Conservation (phyloP, 2,797 vertebrate genomes). For the Pseudomugil tenellus region DNA sequence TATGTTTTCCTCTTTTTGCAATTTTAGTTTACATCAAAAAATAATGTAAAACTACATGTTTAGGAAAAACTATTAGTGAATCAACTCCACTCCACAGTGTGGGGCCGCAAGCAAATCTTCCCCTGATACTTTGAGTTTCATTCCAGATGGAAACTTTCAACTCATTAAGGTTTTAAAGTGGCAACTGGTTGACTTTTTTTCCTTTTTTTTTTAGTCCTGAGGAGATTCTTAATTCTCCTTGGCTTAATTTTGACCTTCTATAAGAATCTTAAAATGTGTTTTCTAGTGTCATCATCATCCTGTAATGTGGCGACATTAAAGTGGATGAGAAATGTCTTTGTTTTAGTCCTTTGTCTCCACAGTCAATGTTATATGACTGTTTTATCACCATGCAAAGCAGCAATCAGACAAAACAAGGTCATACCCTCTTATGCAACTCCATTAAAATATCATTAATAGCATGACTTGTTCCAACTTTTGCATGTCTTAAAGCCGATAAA, state of each 20-base stretch:
- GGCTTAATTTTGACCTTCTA: constrained; percentile 31
- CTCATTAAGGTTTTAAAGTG: not conserved
- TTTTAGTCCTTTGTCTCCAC: constrained; percentile 47
- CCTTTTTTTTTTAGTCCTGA: too few relatives aligned
- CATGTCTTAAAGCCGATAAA: too few relatives aligned
- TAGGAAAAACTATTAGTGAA: too few relatives aligned
- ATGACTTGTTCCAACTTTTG: not conserved
- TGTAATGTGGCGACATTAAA: constrained; percentile 51
- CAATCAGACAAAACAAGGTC: constrained; percentile 30
- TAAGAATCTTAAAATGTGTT: constrained; percentile 53
- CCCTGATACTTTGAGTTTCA: not conserved
- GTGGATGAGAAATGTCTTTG: constrained; percentile 41
- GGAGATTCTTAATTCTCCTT: not conserved
- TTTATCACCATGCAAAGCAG: constrained; percentile 42
- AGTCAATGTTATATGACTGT: constrained; percentile 23
- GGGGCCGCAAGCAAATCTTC: not conserved
- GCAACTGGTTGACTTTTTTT: too few relatives aligned
- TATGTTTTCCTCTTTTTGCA: not conserved
- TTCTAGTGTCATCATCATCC: constrained; percentile 43
- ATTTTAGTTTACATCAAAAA: not conserved
- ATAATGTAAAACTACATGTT: not conserved
- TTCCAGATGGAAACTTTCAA: constrained; percentile 14
- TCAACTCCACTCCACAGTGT: not conserved
- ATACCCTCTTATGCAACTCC: not conserved
- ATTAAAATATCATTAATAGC: not conserved